Conservation (phyloP, 2,797 vertebrate genomes). For the Poecilia picta region DNA sequence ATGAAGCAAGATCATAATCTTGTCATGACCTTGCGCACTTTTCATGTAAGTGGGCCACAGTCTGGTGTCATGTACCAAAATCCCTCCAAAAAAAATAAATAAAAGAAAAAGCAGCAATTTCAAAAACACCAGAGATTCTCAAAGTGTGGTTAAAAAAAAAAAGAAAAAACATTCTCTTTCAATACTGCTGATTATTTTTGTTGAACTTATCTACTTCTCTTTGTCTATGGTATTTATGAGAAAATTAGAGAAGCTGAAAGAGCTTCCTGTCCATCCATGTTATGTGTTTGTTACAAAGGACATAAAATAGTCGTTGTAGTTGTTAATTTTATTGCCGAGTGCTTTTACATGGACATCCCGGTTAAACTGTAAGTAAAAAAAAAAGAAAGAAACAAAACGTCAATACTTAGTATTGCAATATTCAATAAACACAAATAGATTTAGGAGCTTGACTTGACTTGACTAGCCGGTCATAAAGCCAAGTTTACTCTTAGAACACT, state of each 20-base stretch:
- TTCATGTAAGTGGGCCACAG: not conserved
- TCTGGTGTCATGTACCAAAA: not conserved
- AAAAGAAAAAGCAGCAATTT: not conserved
- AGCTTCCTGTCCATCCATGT: not conserved
- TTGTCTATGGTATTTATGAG: not conserved
- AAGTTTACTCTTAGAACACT: too few relatives aligned
- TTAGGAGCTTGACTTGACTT: too few relatives aligned
- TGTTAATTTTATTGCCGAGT: too few relatives aligned
- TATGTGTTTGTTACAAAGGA: too few relatives aligned
- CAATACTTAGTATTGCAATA: too few relatives aligned
- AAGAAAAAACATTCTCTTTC: not conserved
- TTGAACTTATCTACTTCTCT: not conserved
- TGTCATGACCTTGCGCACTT: constrained; percentile 3
- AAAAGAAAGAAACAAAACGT: too few relatives aligned
- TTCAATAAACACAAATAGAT: too few relatives aligned
- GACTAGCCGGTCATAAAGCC: too few relatives aligned
- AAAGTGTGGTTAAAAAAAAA: not conserved
- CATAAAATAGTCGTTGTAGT: too few relatives aligned
- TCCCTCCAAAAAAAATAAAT: not conserved
- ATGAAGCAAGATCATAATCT: constrained; percentile 8
- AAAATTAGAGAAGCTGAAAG: not conserved
- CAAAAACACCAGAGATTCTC: not conserved
- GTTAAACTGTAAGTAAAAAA: too few relatives aligned
- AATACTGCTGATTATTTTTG: not conserved
- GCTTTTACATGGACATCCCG: too few relatives aligned